Evolutionary conservation across 2,797 vertebrate genomes (phyloP).

Genomic region (Spondyliosoma cantharus): DNA sequence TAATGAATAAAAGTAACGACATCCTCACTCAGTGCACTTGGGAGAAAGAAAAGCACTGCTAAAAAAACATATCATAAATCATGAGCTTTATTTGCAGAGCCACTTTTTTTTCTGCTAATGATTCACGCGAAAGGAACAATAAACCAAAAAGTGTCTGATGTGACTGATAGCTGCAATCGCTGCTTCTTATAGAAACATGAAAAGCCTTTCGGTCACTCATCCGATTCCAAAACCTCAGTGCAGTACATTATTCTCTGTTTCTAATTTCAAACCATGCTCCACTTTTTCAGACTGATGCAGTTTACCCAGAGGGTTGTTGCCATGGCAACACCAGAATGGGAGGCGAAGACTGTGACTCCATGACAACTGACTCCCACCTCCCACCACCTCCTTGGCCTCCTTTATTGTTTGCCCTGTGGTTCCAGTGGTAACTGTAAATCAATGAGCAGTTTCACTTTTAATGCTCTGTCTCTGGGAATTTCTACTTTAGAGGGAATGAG

Average conservation of each 20-base stretch:
- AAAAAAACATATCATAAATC: neutral
- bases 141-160: neutral
- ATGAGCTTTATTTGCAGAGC: neutral
- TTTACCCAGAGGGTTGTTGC: constrained; percentile 85
- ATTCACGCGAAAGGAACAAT: constrained; percentile 13
- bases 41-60: constrained; percentile 8
- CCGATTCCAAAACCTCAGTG: constrained; percentile 6
- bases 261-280: constrained; percentile 81
- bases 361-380: constrained; percentile 79
- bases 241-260: constrained; percentile 65
- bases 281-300: constrained; percentile 77
- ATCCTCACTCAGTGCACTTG: neutral
- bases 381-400: constrained; percentile 58
- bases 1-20: neutral
- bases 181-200: neutral
- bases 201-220: constrained; percentile 2
- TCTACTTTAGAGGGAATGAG: neutral
- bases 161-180: constrained; percentile 1
- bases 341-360: constrained; percentile 78
- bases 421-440: constrained; percentile 48
- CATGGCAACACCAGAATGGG: constrained; percentile 79
- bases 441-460: constrained; percentile 26
- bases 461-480: constrained; percentile 7
- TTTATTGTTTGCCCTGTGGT: constrained; percentile 46
- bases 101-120: neutral